phyloP scores from a whole-genome alignment of 2,113 vertebrate genomes.

The Semnornis frantzii region DNA sequence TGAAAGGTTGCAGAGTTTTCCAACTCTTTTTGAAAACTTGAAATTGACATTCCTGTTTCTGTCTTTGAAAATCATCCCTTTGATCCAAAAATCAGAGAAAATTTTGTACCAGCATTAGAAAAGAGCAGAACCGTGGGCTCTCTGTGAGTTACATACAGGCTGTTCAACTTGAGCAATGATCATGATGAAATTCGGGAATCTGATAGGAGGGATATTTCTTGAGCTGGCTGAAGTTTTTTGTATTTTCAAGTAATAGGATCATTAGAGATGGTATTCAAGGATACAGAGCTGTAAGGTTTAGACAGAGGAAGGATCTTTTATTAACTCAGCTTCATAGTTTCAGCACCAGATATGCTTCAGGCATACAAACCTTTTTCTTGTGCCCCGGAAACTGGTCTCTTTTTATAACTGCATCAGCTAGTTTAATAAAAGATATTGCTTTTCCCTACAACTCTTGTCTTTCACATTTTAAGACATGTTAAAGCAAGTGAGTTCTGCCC shows the following conservation, averaged over 20 bases:
- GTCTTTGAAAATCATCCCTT: neutral
- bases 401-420: slow-evolving; percentile 61
- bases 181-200: slow-evolving; percentile 10
- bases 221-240: neutral
- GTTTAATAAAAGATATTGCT: slow-evolving; percentile 68
- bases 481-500: slow-evolving; percentile 49
- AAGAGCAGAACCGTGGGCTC: neutral
- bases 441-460: slow-evolving; percentile 44
- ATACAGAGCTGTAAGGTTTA: slow-evolving; percentile 7
- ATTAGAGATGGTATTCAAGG: slow-evolving; percentile 35
- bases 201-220: slow-evolving; percentile 9
- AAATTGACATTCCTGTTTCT: neutral
- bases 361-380: slow-evolving; percentile 45
- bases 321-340: slow-evolving; percentile 38
- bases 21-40: neutral
- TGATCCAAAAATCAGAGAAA: neutral
- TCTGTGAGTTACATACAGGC: neutral
- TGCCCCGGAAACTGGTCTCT: slow-evolving; percentile 42
- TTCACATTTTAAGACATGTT: slow-evolving; percentile 54
- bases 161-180: neutral
- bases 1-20: neutral
- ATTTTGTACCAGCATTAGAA: neutral
- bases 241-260: slow-evolving; percentile 51
- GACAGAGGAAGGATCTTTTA: slow-evolving; percentile 35
- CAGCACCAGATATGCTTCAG: slow-evolving; percentile 51